Conservation (phyloP, 2,797 vertebrate genomes). For the Argyrosomus regius region DNA sequence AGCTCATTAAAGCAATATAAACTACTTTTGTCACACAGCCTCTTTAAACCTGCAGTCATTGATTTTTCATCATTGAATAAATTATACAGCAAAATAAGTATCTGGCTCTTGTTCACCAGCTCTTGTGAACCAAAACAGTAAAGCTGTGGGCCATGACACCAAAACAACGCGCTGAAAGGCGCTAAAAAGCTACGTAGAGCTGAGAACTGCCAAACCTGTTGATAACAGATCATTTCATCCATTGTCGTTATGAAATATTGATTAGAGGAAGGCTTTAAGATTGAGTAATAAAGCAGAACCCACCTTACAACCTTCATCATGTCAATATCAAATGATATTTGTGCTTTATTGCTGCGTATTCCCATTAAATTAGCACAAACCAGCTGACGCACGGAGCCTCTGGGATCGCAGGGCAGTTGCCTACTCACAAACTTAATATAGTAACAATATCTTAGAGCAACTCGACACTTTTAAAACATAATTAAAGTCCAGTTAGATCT, state of each 20-base stretch:
- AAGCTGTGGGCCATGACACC: neutral
- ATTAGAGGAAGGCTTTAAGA: neutral
- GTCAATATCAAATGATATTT: slow-evolving; percentile 14
- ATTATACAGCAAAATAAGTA: too few relatives aligned
- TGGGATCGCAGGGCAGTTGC: neutral
- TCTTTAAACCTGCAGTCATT: neutral
- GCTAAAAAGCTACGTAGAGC: neutral
- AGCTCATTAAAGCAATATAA: neutral
- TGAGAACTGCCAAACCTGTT: neutral
- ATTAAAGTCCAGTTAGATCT: slow-evolving; percentile 25
- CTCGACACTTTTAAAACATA: slow-evolving; percentile 17
- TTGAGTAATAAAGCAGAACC: neutral
- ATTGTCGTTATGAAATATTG: slow-evolving; percentile 7
- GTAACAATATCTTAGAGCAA: slow-evolving; percentile 2
- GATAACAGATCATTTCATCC: neutral
- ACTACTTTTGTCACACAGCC: neutral
- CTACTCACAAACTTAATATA: slow-evolving; percentile 20
- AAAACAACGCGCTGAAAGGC: neutral
- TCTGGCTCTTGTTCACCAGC: neutral
- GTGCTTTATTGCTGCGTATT: neutral
- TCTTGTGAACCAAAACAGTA: neutral
- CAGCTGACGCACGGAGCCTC: neutral
- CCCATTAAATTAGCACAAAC: slow-evolving; percentile 1
- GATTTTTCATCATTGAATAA: neutral
- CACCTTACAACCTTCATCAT: neutral